A percentile compares a stretch with the other conserved stretches of the same genome.
Evolutionary conservation across 2,888 invertebrate genomes (phyloP).

Genomic region (Chirona hameri): DNA sequence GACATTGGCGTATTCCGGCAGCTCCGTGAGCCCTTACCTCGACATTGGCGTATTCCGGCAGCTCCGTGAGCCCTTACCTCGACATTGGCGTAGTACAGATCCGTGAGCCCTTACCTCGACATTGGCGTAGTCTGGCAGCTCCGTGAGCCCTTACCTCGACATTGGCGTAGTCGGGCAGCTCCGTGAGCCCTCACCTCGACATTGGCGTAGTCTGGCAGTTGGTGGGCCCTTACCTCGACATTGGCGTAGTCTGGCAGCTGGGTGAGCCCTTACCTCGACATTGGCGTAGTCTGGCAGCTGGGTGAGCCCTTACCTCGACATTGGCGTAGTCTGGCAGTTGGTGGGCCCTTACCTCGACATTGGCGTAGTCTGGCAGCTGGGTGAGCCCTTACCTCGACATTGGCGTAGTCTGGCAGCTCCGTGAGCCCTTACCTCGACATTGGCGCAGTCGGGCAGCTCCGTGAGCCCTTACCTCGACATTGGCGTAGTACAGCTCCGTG

Average conservation of each 20-base stretch:
- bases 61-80: neutral
- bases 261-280: neutral
- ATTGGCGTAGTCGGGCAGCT: too few relatives aligned
- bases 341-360: neutral
- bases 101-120: neutral
- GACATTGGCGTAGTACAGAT: constrained; percentile 10
- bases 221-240: neutral
- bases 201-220: constrained; percentile 22
- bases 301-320: neutral
- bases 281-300: too few relatives aligned
- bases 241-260: constrained; percentile 22
- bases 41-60: too few relatives aligned
- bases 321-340: constrained; percentile 13
- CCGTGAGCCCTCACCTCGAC: neutral
- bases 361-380: constrained; percentile 4
- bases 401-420: too few relatives aligned
- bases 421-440: neutral
- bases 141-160: neutral
- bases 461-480: too few relatives aligned
- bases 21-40: neutral
- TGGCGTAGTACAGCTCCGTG: too few relatives aligned
- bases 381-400: too few relatives aligned
- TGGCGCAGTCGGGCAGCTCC: constrained; percentile 8
- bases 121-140: constrained; percentile 23
- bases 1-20: constrained; percentile 13